Evolutionary conservation across 2,113 vertebrate species (phyloP).

Genomic region (Zeus faber): DNA sequence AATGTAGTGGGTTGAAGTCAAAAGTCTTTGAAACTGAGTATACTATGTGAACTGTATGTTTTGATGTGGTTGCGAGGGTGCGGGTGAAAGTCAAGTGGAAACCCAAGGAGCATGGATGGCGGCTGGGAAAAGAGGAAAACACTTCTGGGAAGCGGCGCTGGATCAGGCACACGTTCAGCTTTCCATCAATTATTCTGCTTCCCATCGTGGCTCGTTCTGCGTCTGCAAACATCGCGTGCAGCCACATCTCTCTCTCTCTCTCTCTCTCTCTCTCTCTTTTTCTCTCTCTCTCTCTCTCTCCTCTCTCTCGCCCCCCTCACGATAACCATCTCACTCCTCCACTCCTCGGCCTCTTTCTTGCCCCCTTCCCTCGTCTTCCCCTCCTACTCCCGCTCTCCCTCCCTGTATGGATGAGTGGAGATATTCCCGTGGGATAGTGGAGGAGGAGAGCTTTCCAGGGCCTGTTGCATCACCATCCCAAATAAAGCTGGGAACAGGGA

Average conservation of each 20-base stretch:
- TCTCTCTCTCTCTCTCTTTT: neutral
- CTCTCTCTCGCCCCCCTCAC: neutral
- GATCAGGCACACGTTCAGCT: slow-evolving; percentile 19
- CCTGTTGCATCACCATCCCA: slow-evolving; percentile 67
- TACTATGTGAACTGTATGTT: too few relatives aligned
- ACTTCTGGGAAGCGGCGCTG: slow-evolving; percentile 30
- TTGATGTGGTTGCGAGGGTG: slow-evolving; percentile 7
- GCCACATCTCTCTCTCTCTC: slow-evolving; percentile 50
- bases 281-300: neutral
- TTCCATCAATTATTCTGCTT: slow-evolving; percentile 11
- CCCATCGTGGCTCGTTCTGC: slow-evolving; percentile 2
- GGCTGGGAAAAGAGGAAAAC: neutral
- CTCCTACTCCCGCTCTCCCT: slow-evolving; percentile 17
- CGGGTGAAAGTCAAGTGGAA: slow-evolving; percentile 31
- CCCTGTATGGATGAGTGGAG: slow-evolving; percentile 61
- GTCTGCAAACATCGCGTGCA: slow-evolving; percentile 23
- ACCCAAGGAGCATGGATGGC: slow-evolving; percentile 2
- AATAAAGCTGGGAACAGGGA: slow-evolving; percentile 53
- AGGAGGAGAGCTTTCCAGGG: slow-evolving; percentile 71
- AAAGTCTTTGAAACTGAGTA: too few relatives aligned
- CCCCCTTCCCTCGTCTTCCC: slow-evolving; percentile 1
- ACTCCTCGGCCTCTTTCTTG: slow-evolving; percentile 10
- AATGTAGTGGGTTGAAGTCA: too few relatives aligned
- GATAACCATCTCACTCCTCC: slow-evolving; percentile 30
- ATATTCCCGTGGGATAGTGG: slow-evolving; percentile 81